A percentile compares a stretch with the other conserved stretches of the same genome.
Evolutionary conservation across 30 jellyfish, hydroid and myxozoan species (phyloP).

Genomic region (Rhopilema esculentum): DNA sequence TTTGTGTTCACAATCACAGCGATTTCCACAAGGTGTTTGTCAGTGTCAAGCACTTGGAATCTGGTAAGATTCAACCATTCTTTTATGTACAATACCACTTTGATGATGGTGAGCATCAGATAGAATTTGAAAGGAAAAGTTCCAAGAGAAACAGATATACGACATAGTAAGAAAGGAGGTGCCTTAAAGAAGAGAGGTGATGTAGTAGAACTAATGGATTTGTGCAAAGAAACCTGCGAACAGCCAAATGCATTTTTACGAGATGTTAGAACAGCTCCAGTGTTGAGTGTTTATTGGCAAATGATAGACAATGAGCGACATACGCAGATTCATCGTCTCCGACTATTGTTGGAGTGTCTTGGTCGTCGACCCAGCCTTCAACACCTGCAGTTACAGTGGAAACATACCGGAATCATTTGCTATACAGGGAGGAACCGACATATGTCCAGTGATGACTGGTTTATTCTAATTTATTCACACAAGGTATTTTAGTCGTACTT

Average conservation of each 20-base stretch:
- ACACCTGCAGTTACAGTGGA: constrained; percentile 52
- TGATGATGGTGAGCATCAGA: constrained; percentile 51
- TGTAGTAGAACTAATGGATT: constrained; percentile 23
- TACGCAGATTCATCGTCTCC: constrained; percentile 15
- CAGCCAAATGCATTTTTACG: constrained; percentile 47
- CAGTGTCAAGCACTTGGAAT: background rate
- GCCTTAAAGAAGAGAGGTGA: constrained; percentile 11
- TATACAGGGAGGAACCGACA: constrained; percentile 3
- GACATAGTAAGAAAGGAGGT: constrained; percentile 16
- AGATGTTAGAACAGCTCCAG: constrained; percentile 75
- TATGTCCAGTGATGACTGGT: constrained; percentile 52
- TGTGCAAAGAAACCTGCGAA: constrained; percentile 31
- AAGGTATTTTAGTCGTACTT: constrained; percentile 53
- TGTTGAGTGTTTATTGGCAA: constrained; percentile 19
- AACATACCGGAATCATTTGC: constrained; percentile 51
- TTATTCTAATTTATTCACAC: constrained; percentile 49
- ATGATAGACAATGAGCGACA: constrained; percentile 42
- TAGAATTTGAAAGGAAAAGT: background rate
- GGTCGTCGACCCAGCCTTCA: constrained; percentile 66
- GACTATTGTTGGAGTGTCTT: constrained; percentile 7
- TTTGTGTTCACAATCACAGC: too few species aligned
- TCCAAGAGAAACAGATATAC: constrained; percentile 5
- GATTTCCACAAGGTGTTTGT: constrained; percentile 58
- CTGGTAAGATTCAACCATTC: constrained; percentile 5
- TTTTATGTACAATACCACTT: background rate